Conservation (phyloP, 2,113 vertebrate species). For the Lycocorax pyrrhopterus region DNA sequence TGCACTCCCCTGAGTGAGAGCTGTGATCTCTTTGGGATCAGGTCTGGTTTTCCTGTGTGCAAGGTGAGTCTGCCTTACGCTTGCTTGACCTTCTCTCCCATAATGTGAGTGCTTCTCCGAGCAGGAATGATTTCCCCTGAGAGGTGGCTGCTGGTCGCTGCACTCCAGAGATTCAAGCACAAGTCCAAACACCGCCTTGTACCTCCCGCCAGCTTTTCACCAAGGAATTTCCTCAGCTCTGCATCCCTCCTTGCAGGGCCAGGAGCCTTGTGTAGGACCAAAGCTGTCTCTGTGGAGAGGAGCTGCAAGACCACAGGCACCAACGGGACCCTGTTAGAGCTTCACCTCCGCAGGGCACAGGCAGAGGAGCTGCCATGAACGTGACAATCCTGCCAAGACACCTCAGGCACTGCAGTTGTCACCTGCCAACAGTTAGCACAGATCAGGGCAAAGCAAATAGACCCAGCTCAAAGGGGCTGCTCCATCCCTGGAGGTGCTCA, state of each 20-base stretch:
- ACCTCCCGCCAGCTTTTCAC: not conserved
- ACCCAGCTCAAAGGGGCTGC: not conserved
- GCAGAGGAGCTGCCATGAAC: rapidly evolving
- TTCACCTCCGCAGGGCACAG: not conserved
- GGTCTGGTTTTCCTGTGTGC: not conserved
- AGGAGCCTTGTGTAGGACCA: not conserved
- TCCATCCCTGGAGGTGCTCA: too few relatives aligned
- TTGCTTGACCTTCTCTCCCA: not conserved
- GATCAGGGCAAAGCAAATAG: not conserved
- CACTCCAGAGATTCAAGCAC: rapidly evolving
- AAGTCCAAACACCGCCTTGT: rapidly evolving
- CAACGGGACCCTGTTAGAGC: not conserved
- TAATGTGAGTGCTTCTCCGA: rapidly evolving
- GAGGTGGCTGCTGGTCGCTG: not conserved
- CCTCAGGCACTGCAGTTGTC: not conserved
- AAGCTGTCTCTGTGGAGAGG: not conserved
- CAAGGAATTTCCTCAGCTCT: not conserved
- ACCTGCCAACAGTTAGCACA: not conserved
- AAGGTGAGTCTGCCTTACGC: rapidly evolving
- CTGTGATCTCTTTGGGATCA: not conserved
- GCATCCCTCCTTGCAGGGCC: not conserved
- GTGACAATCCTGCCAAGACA: not conserved
- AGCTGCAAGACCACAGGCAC: not conserved
- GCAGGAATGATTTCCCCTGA: not conserved
- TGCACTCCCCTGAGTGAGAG: not conserved